Base-by-base conservation (phyloP, 2,113 vertebrate genomes). In the Cromileptes altivelis region DNA sequence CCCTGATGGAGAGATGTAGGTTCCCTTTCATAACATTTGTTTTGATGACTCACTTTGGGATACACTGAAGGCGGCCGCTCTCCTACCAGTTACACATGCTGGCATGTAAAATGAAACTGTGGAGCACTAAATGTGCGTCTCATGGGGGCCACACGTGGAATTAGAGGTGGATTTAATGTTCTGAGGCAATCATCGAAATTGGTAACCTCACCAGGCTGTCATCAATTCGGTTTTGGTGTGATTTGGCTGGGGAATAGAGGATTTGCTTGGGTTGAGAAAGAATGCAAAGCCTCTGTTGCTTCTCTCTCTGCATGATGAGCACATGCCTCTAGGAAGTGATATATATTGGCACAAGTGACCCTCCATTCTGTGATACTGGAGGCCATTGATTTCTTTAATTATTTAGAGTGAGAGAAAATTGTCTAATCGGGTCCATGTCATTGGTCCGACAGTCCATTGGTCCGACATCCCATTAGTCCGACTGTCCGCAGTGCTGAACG, bases 1-100 rank as follows among this genome's bases (percentile, higher is more conserved):
- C 12, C 67, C 23, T 60, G 42, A 58, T 49, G 58, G 9, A 67
- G 49, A 78, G 60, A 67, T 58, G 23, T 9, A 1, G 50, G 50
- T 65, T 70, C 1, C 62, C 63, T 76, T 61, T 77, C 70, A 40
- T 71, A 73, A 78, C 62, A 62, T 79, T 77, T 81, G 62, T 80
- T 87, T 78, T 50, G 1, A 53, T 87, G 79, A 85, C 63, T 89
- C 71, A 80, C 17, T 60, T 13, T 68, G 53, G 61, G 49, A 27
- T 55, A 25, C 62, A 62, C 49, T 10, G 40, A 69, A 12, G 30
- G 57, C 52, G 23, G 30, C 61, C 3, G 23, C 40, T 72, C 58
- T 2, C 15, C 63, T 76, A 50, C 17, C 18, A 18, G 33, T n/a
- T 14, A 70, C 30, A 70, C 30, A 64, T 33, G 2, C 23, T 52